Conservation (phyloP, 2,888 invertebrate species). For the Hyles lineata region DNA sequence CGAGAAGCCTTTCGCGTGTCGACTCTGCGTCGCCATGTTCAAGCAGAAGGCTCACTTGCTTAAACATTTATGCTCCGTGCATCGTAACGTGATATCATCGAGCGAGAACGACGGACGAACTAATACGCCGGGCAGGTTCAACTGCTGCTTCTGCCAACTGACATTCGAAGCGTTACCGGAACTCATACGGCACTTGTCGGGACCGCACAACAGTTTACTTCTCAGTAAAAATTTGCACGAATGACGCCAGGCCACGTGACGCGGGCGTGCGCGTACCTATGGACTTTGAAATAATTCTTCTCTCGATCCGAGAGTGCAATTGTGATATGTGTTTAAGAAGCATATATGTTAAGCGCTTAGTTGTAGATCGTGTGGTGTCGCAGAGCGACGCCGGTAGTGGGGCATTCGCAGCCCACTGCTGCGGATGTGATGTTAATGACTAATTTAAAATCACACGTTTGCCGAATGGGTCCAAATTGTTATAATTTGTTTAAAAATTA, state of each 20-base stretch:
- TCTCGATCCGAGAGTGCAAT: constrained; percentile 78
- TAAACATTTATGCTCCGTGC: constrained; percentile 95
- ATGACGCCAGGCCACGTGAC: constrained; percentile 78
- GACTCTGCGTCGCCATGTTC: constrained; percentile 95
- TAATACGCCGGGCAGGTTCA: constrained; percentile 88
- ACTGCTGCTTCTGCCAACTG: constrained; percentile 94
- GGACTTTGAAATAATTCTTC: constrained; percentile 75
- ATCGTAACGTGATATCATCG: constrained; percentile 94
- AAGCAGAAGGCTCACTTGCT: constrained; percentile 95
- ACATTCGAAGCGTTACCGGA: constrained; percentile 94
- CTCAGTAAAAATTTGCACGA: constrained; percentile 95
- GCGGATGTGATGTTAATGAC: constrained; percentile 70
- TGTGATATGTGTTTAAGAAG: constrained; percentile 84
- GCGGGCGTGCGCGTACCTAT: constrained; percentile 65
- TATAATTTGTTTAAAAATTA: constrained; percentile 86
- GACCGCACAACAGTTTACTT: constrained; percentile 94
- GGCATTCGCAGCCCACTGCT: constrained; percentile 67
- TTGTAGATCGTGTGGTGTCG: constrained; percentile 73
- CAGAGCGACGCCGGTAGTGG: constrained; percentile 80
- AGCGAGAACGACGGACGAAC: constrained; percentile 89
- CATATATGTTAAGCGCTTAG: constrained; percentile 73
- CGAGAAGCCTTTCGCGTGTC: constrained; percentile 95
- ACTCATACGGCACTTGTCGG: constrained; percentile 93
- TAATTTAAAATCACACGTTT: constrained; percentile 76
- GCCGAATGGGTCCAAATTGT: constrained; percentile 82